These are phyloP conservation scores for Dallia pectoralis DNA, from an alignment of 2,797 vertebrate genomes.

Conservation along the genomic window DNA sequence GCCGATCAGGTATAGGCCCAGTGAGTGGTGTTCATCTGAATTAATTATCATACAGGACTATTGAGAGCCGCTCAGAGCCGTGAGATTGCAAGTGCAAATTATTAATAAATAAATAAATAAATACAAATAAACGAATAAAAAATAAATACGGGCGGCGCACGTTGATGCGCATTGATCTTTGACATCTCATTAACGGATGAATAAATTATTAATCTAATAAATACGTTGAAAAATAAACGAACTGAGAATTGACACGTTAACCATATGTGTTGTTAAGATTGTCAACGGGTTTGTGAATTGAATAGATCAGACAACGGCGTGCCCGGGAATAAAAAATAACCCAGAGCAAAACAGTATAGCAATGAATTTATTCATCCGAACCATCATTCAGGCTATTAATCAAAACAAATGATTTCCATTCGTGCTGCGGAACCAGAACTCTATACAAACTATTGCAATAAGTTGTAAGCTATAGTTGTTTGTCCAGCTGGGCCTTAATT, in stretches of 20 bases:
- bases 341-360: background rate
- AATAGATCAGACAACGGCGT: background rate
- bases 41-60: constrained; percentile 59
- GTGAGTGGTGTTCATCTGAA: constrained; percentile 57
- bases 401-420: background rate
- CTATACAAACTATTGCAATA: background rate
- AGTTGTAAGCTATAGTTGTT: background rate
- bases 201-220: background rate
- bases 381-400: background rate
- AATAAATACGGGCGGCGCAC: constrained; percentile 27
- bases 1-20: constrained; percentile 54
- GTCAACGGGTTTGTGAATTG: background rate
- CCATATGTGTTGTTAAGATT: background rate
- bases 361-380: background rate
- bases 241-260: background rate
- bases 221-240: constrained; percentile 12
- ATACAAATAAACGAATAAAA: too few species aligned
- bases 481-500: background rate
- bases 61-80: constrained; percentile 54
- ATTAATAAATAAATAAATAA: too few species aligned
- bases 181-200: constrained; percentile 34
- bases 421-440: background rate
- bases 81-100: constrained; percentile 46
- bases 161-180: constrained; percentile 32
- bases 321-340: background rate